Evolutionary conservation across 2,113 vertebrate species (phyloP), one percentile per base, ranked within the genome.

Genomic region (Chitala chitala): DNA sequence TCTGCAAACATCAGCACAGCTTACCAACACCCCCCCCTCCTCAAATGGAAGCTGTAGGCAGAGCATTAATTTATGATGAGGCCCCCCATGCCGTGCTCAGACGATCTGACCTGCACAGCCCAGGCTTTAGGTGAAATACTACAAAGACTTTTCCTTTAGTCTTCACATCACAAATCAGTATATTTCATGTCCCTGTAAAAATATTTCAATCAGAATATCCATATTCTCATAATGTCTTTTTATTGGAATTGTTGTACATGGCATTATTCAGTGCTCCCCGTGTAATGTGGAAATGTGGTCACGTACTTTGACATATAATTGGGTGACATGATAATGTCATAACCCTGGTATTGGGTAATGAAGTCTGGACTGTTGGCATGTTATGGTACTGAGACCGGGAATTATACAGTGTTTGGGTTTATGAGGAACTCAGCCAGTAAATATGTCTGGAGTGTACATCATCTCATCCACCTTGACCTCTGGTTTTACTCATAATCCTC

Each of bases 371-470:
- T n/a, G n/a, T n/a, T n/a, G n/a, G n/a, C n/a, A n/a, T n/a, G n/a
- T n/a, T n/a, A n/a, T n/a, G n/a, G 59, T 38, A 63, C 33, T 63
- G 59, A 63, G 59, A 63, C 38, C 38, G 38, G n/a, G 59, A 63
- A 63, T 63, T 17, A 63, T 63, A 63, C n/a, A 8, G 29, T 33
- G 9, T 12, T 7, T 6, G 29, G 8, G 6, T 7, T 63, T 2
- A 10, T 20, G 20, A 63, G 59, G 31, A 36, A 33, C 38, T n/a
- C 17, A 3, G 6, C 15, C 59, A 2, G 59, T 38, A 63, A 38
- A 38, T 29, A n/a, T n/a, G n/a, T n/a, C n/a, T n/a, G n/a, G n/a
- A n/a, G n/a, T n/a, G n/a, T n/a, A n/a, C n/a, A n/a, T n/a, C n/a
- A n/a, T n/a, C n/a, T n/a, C n/a, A n/a, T n/a, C n/a, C n/a, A n/a